Conservation (phyloP, 2,113 vertebrate species). For the Myanophis thanlyinensis region DNA sequence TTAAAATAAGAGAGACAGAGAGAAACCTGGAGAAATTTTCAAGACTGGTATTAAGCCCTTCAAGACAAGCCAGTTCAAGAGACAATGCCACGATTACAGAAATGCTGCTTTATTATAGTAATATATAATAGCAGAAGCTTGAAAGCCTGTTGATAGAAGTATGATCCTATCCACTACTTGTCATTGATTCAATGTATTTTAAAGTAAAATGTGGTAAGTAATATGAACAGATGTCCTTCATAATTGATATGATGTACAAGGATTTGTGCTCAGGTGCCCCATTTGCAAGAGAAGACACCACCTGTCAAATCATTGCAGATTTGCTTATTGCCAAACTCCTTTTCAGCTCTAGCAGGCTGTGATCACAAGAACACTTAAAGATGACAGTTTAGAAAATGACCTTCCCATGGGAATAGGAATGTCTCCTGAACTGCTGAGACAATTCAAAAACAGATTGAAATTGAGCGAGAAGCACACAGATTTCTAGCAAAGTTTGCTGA, state of each 20-base stretch:
- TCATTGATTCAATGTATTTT: not conserved
- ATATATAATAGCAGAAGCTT: not conserved
- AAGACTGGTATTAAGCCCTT: not conserved
- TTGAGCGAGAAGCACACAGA: slow-evolving; percentile 50
- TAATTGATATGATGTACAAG: not conserved
- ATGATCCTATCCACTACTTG: not conserved
- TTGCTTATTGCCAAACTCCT: slow-evolving; percentile 28
- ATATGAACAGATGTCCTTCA: not conserved
- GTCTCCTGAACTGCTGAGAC: slow-evolving; percentile 45
- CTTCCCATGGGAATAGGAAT: slow-evolving; percentile 39
- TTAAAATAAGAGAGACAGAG: not conserved
- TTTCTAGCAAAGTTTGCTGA: slow-evolving; percentile 51
- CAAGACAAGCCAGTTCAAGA: not conserved
- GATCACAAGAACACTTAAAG: slow-evolving; percentile 35
- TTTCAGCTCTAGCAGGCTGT: slow-evolving; percentile 25
- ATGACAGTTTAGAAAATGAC: slow-evolving; percentile 33
- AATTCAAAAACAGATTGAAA: slow-evolving; percentile 57
- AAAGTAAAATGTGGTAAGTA: not conserved
- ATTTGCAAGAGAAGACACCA: not conserved
- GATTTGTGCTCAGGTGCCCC: not conserved
- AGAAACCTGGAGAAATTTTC: not conserved
- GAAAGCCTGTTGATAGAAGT: not conserved
- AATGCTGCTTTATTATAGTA: not conserved
- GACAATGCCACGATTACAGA: not conserved
- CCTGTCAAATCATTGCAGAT: slow-evolving; percentile 39